Conservation (phyloP, 2,113 vertebrate species). For the Salminus brasiliensis region DNA sequence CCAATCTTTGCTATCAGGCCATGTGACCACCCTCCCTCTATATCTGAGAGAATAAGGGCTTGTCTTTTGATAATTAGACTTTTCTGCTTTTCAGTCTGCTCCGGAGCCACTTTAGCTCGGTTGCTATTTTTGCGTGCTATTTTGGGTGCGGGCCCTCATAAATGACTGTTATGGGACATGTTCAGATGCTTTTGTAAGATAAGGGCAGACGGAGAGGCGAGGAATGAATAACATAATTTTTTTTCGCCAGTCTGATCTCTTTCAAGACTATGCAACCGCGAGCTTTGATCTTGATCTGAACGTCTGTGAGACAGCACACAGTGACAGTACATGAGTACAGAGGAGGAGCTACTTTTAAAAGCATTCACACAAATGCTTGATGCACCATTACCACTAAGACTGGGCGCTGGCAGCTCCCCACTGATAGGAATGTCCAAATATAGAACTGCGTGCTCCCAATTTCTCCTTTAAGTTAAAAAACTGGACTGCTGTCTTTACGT, state of each 20-base stretch:
- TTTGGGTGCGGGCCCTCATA: constrained; percentile 54
- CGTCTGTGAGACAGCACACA: constrained; percentile 12
- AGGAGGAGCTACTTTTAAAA: not conserved
- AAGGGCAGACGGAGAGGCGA: constrained; percentile 18
- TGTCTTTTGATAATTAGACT: constrained; percentile 21
- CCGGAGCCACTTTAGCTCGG: not conserved
- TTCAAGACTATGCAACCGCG: not conserved
- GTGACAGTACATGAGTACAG: not conserved
- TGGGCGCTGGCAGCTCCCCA: not conserved
- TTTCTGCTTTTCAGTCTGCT: not conserved
- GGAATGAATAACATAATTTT: not conserved
- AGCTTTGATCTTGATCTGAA: constrained; percentile 41
- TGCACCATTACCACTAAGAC: not conserved
- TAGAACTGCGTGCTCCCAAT: not conserved
- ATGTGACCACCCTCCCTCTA: not conserved
- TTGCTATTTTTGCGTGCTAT: constrained; percentile 23
- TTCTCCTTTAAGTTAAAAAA: not conserved
- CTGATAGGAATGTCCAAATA: not conserved
- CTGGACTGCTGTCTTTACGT: not conserved
- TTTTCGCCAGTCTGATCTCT: constrained; percentile 23
- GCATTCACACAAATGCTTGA: not conserved
- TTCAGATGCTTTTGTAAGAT: constrained; percentile 40
- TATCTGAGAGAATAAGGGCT: not conserved
- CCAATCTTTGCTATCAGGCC: not conserved
- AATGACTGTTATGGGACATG: constrained; percentile 64